Conservation (phyloP, 2,888 invertebrate species). For the Arge pagana region DNA sequence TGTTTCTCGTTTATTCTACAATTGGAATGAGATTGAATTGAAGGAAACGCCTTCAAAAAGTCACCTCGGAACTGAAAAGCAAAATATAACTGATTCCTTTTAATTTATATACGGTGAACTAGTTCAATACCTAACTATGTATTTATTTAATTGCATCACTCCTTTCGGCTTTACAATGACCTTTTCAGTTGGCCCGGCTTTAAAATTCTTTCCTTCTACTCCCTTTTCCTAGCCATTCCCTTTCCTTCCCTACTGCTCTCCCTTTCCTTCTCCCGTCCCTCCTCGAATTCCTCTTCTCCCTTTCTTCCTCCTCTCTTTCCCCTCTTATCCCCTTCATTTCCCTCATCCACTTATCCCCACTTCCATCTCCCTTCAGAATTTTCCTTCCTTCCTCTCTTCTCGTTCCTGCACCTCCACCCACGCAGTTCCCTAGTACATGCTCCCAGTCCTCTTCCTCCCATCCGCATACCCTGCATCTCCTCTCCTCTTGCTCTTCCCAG, state of each 20-base stretch:
- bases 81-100: too few species aligned
- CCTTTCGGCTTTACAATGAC: slow-evolving; percentile 2
- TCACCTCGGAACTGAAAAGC: too few species aligned
- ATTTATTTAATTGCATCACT: too few species aligned
- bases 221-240: background rate
- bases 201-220: background rate
- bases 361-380: background rate
- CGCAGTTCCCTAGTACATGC: background rate
- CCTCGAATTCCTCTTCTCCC: background rate
- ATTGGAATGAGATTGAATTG: too few species aligned
- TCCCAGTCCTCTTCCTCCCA: slow-evolving; percentile 6
- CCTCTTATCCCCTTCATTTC: background rate
- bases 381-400: background rate
- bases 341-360: background rate
- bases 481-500: slow-evolving; percentile 4
- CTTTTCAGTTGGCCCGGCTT: background rate
- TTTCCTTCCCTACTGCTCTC: background rate
- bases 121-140: too few species aligned
- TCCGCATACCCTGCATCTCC: background rate
- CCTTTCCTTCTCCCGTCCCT: background rate
- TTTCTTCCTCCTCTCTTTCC: background rate
- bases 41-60: too few species aligned
- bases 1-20: too few species aligned
- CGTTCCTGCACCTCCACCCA: background rate
- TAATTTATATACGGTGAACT: too few species aligned